These are phyloP conservation scores for Leptodactylus fallax DNA, from an alignment of 2,797 vertebrate genomes.

Conservation along the genomic window DNA sequence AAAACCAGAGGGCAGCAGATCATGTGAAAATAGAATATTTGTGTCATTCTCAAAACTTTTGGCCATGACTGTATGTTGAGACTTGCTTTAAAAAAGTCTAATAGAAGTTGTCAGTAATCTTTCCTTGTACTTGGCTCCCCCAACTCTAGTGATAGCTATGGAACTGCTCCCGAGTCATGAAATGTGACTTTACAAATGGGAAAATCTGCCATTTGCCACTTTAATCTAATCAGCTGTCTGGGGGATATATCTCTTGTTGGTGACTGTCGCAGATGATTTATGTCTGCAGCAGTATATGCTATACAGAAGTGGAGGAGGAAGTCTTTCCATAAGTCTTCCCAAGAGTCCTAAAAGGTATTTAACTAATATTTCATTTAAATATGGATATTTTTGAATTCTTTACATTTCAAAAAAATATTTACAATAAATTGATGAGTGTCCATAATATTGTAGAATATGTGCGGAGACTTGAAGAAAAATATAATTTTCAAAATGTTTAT, in stretches of 20 bases:
- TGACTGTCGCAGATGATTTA: constrained; percentile 46
- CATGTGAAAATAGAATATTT: too few relatives aligned
- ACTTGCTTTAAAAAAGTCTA: not conserved
- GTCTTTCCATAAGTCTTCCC: too few relatives aligned
- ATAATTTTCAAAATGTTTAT: too few relatives aligned
- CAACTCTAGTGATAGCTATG: not conserved
- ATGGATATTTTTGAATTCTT: too few relatives aligned
- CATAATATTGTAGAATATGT: not conserved
- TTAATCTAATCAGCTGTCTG: constrained; percentile 41
- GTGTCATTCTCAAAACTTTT: too few relatives aligned
- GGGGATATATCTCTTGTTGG: not conserved
- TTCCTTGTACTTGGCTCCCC: not conserved
- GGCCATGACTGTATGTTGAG: too few relatives aligned
- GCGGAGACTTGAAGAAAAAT: too few relatives aligned
- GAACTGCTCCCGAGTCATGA: not conserved
- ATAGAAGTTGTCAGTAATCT: constrained; percentile 18
- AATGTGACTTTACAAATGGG: constrained; percentile 3
- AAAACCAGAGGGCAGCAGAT: too few relatives aligned
- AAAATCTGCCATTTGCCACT: not conserved
- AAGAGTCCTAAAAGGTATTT: too few relatives aligned
- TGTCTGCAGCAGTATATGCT: not conserved
- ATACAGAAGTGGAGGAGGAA: too few relatives aligned
- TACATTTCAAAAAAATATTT: too few relatives aligned
- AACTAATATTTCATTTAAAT: too few relatives aligned
- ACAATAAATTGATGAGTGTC: not conserved